Conservation (phyloP, 2,113 vertebrate genomes). For the Pyxicephalus adspersus region DNA sequence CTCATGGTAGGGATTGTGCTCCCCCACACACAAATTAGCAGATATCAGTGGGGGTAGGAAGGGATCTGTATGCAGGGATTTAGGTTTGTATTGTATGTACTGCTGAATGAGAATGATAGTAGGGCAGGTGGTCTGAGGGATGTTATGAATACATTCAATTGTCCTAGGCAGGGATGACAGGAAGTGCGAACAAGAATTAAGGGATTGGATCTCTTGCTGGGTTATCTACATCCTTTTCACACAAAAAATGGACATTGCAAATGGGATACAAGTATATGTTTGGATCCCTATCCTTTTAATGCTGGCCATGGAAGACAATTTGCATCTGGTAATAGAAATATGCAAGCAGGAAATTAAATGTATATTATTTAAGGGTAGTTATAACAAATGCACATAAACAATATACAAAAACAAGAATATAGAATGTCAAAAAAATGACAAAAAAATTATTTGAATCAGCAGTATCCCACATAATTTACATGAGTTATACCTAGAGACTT, state of each 20-base stretch:
- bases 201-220: constrained; percentile 53
- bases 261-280: too few species aligned
- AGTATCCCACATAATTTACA: too few species aligned
- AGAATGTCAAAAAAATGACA: too few species aligned
- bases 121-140: constrained; percentile 72
- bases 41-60: not conserved
- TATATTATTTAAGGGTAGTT: not conserved
- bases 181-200: constrained; percentile 57
- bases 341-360: not conserved
- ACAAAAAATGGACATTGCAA: constrained; percentile 15
- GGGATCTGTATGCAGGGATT: constrained; percentile 60
- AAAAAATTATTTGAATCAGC: too few species aligned
- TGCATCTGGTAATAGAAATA: not conserved
- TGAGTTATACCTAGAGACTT: too few species aligned
- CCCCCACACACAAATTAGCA: constrained; percentile 52
- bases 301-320: too few species aligned
- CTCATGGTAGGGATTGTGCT: not conserved
- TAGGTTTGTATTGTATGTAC: constrained; percentile 65
- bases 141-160: constrained; percentile 67
- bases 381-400: too few species aligned
- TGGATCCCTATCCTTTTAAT: too few species aligned
- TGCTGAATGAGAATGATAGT: constrained; percentile 71
- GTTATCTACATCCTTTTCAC: constrained; percentile 57
- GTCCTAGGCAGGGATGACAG: constrained; percentile 63
- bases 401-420: too few species aligned